phyloP scores from a whole-genome alignment of 2,888 invertebrate genomes.

The Mechanitis messenoides region DNA sequence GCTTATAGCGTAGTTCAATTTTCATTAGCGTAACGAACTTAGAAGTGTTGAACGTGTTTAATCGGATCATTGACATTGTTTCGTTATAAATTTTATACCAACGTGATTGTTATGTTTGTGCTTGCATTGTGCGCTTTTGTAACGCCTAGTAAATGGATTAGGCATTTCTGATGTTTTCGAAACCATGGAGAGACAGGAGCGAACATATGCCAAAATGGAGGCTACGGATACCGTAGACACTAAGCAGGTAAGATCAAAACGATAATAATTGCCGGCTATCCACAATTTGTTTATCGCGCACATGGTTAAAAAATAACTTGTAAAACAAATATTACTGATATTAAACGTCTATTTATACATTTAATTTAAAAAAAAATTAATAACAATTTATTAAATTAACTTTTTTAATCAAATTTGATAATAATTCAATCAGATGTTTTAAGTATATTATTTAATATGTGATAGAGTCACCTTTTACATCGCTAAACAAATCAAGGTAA shows the following conservation, averaged over 20 bases:
- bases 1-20: conserved; percentile 32
- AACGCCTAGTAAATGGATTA: conserved; percentile 57
- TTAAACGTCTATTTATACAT: neutral
- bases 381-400: neutral
- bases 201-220: conserved; percentile 78
- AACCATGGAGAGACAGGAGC: conserved; percentile 69
- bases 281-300: conserved; percentile 48
- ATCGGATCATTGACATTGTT: conserved; percentile 73
- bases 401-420: neutral
- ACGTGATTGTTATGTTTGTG: conserved; percentile 71
- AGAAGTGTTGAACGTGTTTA: conserved; percentile 58
- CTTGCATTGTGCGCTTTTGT: conserved; percentile 58
- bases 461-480: conserved; percentile 46
- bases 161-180: conserved; percentile 72
- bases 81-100: conserved; percentile 63
- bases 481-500: conserved; percentile 60
- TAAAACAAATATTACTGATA: neutral
- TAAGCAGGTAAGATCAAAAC: conserved; percentile 77
- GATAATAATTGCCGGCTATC: conserved; percentile 64
- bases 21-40: conserved; percentile 41
- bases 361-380: neutral
- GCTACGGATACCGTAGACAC: conserved; percentile 78
- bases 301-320: conserved; percentile 29
- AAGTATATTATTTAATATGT: conserved; percentile 12
- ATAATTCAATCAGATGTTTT: neutral